Base-by-base conservation (phyloP, 2,113 vertebrate genomes). In the Notarius lentiginosus region DNA sequence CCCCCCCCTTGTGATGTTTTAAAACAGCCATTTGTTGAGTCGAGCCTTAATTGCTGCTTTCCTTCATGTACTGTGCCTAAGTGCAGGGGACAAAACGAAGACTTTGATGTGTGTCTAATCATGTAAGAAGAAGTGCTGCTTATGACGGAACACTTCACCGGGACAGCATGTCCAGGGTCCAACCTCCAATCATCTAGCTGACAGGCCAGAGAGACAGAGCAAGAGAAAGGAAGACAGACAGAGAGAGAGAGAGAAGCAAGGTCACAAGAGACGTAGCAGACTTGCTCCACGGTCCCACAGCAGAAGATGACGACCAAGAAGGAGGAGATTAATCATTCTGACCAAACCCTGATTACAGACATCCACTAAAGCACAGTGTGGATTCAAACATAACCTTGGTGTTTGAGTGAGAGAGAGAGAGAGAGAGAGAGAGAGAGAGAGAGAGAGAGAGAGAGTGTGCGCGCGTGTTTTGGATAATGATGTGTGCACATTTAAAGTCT, bases 401-500 rank as follows among this genome's bases (percentile, higher is more conserved):
- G 70, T 88, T 66, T 70, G 12, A 60, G 24, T 24, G 60, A 84
- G 11, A 9, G 66, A 30, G 34, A 73, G 70, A 75, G 72, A 41
- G 41, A 41, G 34, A 22, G 70, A 7, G 72, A 49, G 72, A 49
- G 41, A 49, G 70, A 49, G 55, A 34, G 27, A 15, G 76, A 56
- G 51, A 27, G 51, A 18, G 49, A 77, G 15, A 55, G 51, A 6
- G 47, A 53, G 47, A 17, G n/a, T 63, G 30, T 73, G 85, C 56
- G 12, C 49, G 85, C 51, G 47, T 86, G 87, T 87, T 56, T 75
- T 86, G 84, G 73, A 81, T 85, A 85, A 83, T 58, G 41, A 81
- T 77, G 75, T 76, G 87, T 86, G 84, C 77, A 88, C 84, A 85
- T 84, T 65, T 84, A 63, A 58, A 87, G 76, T 88, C 83, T 86